Evolutionary conservation across 2,888 invertebrate species (phyloP), one percentile per base, ranked within the genome.

Genomic region (Melitaea athalia): DNA sequence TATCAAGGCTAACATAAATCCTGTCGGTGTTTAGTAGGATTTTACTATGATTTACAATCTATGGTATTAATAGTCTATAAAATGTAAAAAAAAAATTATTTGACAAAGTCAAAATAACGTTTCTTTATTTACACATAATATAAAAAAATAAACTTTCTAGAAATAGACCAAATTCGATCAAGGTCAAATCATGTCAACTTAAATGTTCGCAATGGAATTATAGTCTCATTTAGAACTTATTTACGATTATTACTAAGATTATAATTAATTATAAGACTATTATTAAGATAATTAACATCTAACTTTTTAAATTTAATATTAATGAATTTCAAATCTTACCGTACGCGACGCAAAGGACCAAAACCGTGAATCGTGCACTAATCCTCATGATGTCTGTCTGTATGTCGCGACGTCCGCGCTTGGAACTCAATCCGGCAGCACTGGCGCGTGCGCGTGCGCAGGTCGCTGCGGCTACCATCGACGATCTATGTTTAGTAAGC

Each of bases 361-460:
- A 77, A 75, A 83, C 77, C 79, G 82, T 84, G 79, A 87, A 80
- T 76, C 81, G 83, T 81, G 79, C 89, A 89, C 89, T 85, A 78
- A 71, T 84, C 78, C 73, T 85, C 89, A 87, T 91, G 77, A 75
- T 73, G 79, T 75, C 69, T 68, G 70, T 69, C 76, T 73, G 79
- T 75, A 69, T 68, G 68, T 78, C 77, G 78, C 79, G 83, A 90
- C 91, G 92, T 91, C 89, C 88, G 83, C 81, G 84, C 88, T 84
- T 81, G 76, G 76, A 77, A 79, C 79, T 84, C 75, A 77, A 83
- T 79, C 80, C 86, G 86, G 83, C 85, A 84, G 82, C 84, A 91
- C 91, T 91, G 89, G 80, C 74, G 80, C 80, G 83, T 78, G 80
- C 79, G 81, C 75, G 77, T 75, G 74, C 76, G 76, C 72, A 76